Percentiles rank a stretch among this genome's conserved stretches.
Evolutionary conservation across 2,888 invertebrate genomes (phyloP).

Genomic region (Torymus auratus): DNA sequence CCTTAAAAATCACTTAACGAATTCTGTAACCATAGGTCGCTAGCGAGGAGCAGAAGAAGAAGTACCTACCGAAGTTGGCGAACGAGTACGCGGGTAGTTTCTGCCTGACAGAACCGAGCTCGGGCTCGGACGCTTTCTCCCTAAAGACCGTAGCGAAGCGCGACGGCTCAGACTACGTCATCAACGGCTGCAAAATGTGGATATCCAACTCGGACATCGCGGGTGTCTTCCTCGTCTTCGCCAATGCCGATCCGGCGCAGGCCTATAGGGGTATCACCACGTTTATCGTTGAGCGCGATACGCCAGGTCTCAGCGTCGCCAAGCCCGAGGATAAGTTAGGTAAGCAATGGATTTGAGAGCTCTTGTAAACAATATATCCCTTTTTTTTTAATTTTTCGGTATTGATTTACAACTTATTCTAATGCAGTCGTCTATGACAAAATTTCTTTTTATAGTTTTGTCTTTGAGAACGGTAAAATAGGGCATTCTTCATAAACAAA

Average conservation of each 20-base stretch:
- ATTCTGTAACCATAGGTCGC: constrained; percentile 56
- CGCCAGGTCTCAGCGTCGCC: constrained; percentile 90
- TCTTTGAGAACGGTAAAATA: too few species aligned
- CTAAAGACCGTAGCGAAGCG: constrained; percentile 94
- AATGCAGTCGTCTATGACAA: too few species aligned
- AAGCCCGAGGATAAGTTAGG: constrained; percentile 95
- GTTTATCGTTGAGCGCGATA: constrained; percentile 93
- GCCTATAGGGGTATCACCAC: constrained; percentile 97
- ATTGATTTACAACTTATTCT: too few species aligned
- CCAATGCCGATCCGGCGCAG: constrained; percentile 94
- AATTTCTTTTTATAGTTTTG: too few species aligned
- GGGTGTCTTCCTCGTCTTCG: constrained; percentile 95
- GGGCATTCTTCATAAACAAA: too few species aligned
- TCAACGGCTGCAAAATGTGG: constrained; percentile 99
- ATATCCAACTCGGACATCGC: constrained; percentile 97
- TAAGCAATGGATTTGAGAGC: too few species aligned
- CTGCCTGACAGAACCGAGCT: constrained; percentile 91
- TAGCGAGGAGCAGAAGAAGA: constrained; percentile 91
- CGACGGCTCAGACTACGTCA: constrained; percentile 90
- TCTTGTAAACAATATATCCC: too few species aligned
- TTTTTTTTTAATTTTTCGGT: too few species aligned
- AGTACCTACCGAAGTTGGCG: constrained; percentile 91
- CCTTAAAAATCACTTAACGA: too few species aligned
- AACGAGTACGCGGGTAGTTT: constrained; percentile 94
- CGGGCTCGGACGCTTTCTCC: constrained; percentile 97